These are phyloP conservation scores for Coelopa frigida DNA, from an alignment of 1,140 invertebrate species.

Conservation along the genomic window DNA sequence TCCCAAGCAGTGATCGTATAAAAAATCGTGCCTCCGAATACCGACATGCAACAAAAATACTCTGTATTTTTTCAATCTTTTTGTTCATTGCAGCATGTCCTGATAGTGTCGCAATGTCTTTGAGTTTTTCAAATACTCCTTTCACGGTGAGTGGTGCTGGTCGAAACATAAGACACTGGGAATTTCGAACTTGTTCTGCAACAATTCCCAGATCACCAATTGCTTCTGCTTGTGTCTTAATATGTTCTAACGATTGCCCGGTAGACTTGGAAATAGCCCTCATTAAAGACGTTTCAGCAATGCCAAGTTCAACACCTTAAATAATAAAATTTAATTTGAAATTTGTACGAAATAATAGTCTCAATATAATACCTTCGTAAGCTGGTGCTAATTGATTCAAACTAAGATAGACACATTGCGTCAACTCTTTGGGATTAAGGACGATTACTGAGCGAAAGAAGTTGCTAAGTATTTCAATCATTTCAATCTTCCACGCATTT, in stretches of 20 bases:
- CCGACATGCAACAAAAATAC: slow-evolving; percentile 91
- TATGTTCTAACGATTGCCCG: slow-evolving; percentile 75
- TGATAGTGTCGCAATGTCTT: slow-evolving; percentile 82
- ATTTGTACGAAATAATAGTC: neutral
- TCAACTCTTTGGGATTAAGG: slow-evolving; percentile 78
- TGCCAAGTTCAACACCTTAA: slow-evolving; percentile 73
- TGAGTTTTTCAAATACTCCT: slow-evolving; percentile 78
- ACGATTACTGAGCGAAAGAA: slow-evolving; percentile 89
- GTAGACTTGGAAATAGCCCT: slow-evolving; percentile 93
- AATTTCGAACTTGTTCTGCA: slow-evolving; percentile 81
- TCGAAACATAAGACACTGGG: slow-evolving; percentile 83
- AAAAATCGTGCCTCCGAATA: slow-evolving; percentile 87
- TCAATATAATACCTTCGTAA: slow-evolving; percentile 66
- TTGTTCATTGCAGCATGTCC: no score
- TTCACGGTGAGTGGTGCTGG: slow-evolving; percentile 59
- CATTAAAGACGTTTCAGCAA: slow-evolving; percentile 89
- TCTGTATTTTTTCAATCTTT: slow-evolving; percentile 81
- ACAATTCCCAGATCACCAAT: slow-evolving; percentile 89
- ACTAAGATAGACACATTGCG: slow-evolving; percentile 88
- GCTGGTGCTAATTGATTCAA: slow-evolving; percentile 92
- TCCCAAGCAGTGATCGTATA: slow-evolving; percentile 81
- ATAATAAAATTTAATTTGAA: slow-evolving; percentile 18
- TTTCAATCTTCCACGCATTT: slow-evolving; percentile 80
- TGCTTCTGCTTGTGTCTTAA: slow-evolving; percentile 72
- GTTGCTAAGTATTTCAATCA: slow-evolving; percentile 89